Evolutionary conservation across 2,888 invertebrate genomes (phyloP), one percentile per base, ranked within the genome.

Genomic region (Rhingia campestris): DNA sequence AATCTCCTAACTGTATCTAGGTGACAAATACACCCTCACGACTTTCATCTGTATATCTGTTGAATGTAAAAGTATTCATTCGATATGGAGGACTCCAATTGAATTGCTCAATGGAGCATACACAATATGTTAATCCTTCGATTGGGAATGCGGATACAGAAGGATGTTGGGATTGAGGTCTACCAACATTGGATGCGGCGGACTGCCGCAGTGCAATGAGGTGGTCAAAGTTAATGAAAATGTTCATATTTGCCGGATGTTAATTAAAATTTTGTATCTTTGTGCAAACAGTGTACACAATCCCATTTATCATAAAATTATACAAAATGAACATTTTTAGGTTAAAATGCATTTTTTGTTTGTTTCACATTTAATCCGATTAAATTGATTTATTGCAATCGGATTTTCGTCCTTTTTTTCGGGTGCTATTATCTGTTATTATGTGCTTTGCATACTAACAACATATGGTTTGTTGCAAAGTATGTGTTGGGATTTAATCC

Each of bases 51-150:
- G 22, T 2, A 22, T 22, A 2, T 22, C 22, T 22, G 22, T 2
- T 22, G 22, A 22, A 22, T 22, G 22, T 22, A 22, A 22, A 22
- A 22, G 1, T 22, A 22, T 22, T 22, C 22, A 22, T 22, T 22
- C 22, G 22, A 22, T 2, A 53, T 14, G 37, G 7, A 53, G 14
- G 14, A 39, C 54, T 76, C 10, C 76, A 63, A 76, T 76, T 76
- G 61, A 49, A 76, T 63, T 76, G 69, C 22, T 63, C 67, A 61
- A 67, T 61, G 53, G 37, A 67, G 45, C 75, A 54, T 76, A 39
- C 51, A 7, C 45, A 30, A 33, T 45, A 39, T 37, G 67, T 41
- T 32, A 53, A 9, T 39, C 39, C 7, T 39, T 10, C 39, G 22
- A 22, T 22, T 22, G 22, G 22, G 22, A 22, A 22, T 22, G 22